These are phyloP conservation scores for Sisyra terminalis DNA, from an alignment of 2,888 invertebrate genomes.

Conservation along the genomic window DNA sequence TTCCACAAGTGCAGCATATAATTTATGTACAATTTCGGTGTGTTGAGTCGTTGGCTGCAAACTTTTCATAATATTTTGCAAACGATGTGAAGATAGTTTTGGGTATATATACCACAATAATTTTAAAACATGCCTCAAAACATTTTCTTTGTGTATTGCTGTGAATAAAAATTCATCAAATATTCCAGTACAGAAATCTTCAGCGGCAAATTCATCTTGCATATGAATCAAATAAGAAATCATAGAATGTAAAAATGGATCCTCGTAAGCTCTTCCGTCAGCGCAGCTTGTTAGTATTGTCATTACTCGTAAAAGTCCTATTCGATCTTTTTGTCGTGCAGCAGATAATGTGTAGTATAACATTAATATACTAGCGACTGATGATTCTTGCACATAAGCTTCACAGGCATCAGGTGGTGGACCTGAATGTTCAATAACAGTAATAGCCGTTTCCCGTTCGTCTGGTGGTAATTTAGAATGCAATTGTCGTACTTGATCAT, in stretches of 20 bases:
- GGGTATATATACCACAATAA: slow-evolving; percentile 81
- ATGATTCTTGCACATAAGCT: slow-evolving; percentile 79
- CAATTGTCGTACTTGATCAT: slow-evolving; percentile 67
- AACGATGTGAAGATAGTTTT: slow-evolving; percentile 61
- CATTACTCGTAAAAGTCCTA: slow-evolving; percentile 69
- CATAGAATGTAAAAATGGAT: slow-evolving; percentile 85
- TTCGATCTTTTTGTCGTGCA: slow-evolving; percentile 63
- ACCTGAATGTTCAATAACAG: slow-evolving; percentile 85
- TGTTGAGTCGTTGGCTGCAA: slow-evolving; percentile 63
- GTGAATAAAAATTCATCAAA: slow-evolving; percentile 94
- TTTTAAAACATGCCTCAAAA: slow-evolving; percentile 78
- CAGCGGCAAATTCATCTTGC: slow-evolving; percentile 82
- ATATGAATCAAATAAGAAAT: slow-evolving; percentile 73
- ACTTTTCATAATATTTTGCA: slow-evolving; percentile 68
- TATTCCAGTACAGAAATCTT: slow-evolving; percentile 87
- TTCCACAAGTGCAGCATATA: slow-evolving; percentile 62
- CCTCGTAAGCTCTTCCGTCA: slow-evolving; percentile 84
- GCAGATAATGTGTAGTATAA: slow-evolving; percentile 91
- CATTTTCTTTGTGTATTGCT: slow-evolving; percentile 76
- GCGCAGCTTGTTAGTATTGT: slow-evolving; percentile 82
- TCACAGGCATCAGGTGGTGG: slow-evolving; percentile 88
- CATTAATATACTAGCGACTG: slow-evolving; percentile 80
- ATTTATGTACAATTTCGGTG: slow-evolving; percentile 66
- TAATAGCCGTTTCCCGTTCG: slow-evolving; percentile 83
- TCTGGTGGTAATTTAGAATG: slow-evolving; percentile 81